Percentiles rank a stretch among this genome's conserved stretches.
Evolutionary conservation across 1,140 invertebrate species (phyloP).

Genomic region (Pseudomyrmex gracilis): DNA sequence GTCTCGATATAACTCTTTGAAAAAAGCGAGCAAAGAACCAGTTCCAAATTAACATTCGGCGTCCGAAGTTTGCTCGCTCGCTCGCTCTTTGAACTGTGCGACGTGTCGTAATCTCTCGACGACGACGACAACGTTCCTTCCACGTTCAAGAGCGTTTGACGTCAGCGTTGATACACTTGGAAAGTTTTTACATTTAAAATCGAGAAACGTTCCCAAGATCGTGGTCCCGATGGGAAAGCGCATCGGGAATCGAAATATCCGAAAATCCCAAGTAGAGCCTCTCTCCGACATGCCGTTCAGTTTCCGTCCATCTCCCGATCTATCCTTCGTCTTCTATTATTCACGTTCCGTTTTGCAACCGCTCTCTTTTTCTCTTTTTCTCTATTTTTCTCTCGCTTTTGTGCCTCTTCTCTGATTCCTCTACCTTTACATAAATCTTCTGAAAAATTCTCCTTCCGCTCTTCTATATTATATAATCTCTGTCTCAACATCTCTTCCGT

Average conservation of each 20-base stretch:
- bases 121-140: neutral
- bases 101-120: slow-evolving; percentile 1
- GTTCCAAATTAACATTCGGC: slow-evolving; percentile 13
- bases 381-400: slow-evolving; percentile 41
- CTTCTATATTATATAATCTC: neutral
- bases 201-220: neutral
- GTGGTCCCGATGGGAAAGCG: neutral
- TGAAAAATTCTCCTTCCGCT: neutral
- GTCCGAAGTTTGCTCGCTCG: neutral
- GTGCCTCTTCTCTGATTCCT: slow-evolving; percentile 9
- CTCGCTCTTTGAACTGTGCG: neutral
- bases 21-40: neutral
- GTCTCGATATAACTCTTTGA: neutral
- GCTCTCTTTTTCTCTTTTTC: slow-evolving; percentile 42
- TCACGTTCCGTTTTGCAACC: slow-evolving; percentile 18
- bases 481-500: slow-evolving; percentile 31
- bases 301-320: neutral
- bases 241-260: slow-evolving; percentile 4
- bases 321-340: neutral
- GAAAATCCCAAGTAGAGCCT: neutral
- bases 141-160: slow-evolving; percentile 13
- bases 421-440: neutral
- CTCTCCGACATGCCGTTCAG: too few species aligned
- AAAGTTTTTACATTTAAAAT: neutral
- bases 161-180: neutral